Evolutionary conservation across 1,140 invertebrate species (phyloP).

Genomic region (Drosophila leontia): DNA sequence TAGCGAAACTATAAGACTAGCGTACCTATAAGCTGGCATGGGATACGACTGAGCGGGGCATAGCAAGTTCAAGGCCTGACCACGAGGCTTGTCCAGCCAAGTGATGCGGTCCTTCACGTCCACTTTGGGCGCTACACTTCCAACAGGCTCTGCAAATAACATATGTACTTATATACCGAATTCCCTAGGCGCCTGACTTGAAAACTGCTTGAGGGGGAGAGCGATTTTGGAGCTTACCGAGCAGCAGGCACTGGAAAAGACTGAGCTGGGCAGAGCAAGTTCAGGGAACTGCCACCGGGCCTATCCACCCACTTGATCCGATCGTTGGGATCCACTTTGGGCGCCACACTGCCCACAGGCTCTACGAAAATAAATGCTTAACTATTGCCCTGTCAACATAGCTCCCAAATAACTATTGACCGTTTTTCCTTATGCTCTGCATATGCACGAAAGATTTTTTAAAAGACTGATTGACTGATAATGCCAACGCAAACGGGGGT

Average conservation of each 20-base stretch:
- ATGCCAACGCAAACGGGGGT: too few relatives aligned
- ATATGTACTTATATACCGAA: background rate
- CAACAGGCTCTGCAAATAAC: slow-evolving; percentile 84
- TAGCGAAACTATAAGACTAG: slow-evolving; percentile 62
- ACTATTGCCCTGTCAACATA: background rate
- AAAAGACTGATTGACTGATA: too few relatives aligned
- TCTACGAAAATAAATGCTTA: slow-evolving; percentile 86
- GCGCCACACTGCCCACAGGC: slow-evolving; percentile 90
- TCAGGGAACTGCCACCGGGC: slow-evolving; percentile 60
- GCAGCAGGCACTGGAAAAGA: slow-evolving; percentile 88
- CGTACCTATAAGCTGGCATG: slow-evolving; percentile 88
- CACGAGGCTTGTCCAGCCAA: slow-evolving; percentile 86
- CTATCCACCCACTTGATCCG: slow-evolving; percentile 76
- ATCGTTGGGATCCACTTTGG: slow-evolving; percentile 90
- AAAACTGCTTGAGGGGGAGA: slow-evolving; percentile 47
- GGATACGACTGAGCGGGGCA: slow-evolving; percentile 90
- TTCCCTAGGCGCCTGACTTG: background rate
- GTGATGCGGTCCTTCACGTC: slow-evolving; percentile 87
- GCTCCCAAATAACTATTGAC: too few relatives aligned
- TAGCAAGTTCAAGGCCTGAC: slow-evolving; percentile 51
- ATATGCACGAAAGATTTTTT: too few relatives aligned
- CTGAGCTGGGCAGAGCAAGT: slow-evolving; percentile 88
- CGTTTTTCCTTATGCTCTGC: too few relatives aligned
- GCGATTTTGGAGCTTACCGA: slow-evolving; percentile 85
- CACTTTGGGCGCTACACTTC: slow-evolving; percentile 89